Evolutionary conservation across 2,113 vertebrate genomes (phyloP).

Genomic region (Sylvilagus bachmani): DNA sequence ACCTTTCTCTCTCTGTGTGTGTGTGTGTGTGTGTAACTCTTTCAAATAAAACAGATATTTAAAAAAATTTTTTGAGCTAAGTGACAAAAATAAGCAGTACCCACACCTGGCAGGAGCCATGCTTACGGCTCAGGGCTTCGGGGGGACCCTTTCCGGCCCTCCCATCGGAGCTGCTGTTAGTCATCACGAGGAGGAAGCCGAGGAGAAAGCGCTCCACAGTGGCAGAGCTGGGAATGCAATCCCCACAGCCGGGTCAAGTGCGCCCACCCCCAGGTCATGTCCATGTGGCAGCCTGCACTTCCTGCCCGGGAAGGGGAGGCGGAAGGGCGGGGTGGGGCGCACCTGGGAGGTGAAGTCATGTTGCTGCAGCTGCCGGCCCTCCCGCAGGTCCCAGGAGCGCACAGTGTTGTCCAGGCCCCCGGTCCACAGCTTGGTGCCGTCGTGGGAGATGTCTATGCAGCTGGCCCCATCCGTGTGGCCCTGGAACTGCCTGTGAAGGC

Average conservation of each 20-base stretch:
- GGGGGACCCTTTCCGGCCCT: neutral
- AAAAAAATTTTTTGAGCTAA: neutral
- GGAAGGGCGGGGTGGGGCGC: rapidly evolving
- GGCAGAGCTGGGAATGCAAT: neutral
- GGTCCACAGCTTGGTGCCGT: conserved; percentile 97
- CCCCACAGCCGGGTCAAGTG: neutral
- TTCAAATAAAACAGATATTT: too few species aligned
- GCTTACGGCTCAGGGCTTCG: neutral
- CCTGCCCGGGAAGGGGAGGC: neutral
- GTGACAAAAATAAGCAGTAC: neutral
- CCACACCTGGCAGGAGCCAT: neutral
- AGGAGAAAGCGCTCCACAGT: rapidly evolving
- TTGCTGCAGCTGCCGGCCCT: conserved; percentile 97
- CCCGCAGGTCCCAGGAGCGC: conserved; percentile 97
- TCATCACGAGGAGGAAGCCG: neutral
- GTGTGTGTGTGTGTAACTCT: too few species aligned
- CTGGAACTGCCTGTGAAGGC: conserved; percentile 94
- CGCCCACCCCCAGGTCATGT: neutral
- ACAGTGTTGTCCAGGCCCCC: conserved; percentile 98
- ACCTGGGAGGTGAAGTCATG: conserved; percentile 99
- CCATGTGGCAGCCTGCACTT: neutral
- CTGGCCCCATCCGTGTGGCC: conserved; percentile 98
- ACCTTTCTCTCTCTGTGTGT: too few species aligned
- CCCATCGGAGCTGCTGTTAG: neutral
- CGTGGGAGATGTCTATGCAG: conserved; percentile 98